phyloP scores from a whole-genome alignment of 2,797 vertebrate species.

The Halcyon chelicuti region DNA sequence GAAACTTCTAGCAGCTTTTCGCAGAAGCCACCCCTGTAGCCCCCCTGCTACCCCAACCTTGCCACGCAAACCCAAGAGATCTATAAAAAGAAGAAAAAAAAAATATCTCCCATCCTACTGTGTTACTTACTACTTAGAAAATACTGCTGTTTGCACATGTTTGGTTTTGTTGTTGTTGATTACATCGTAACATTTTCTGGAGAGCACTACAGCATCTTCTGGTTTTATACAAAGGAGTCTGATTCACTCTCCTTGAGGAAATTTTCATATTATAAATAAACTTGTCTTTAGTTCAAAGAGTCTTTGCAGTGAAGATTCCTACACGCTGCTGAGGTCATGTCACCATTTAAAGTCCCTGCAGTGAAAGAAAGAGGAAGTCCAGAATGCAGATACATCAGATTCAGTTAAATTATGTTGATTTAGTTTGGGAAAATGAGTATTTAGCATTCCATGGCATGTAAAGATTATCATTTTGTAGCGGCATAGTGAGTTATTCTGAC shows the following conservation, averaged over 20 bases:
- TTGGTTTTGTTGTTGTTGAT: background rate
- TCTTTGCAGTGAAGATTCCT: background rate
- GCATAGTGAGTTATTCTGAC: background rate
- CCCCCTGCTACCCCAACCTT: too few species aligned
- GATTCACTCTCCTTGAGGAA: background rate
- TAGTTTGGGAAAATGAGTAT: background rate
- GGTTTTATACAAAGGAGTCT: background rate
- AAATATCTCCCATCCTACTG: background rate
- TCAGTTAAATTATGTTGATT: background rate
- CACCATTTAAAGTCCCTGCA: background rate
- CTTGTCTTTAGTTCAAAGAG: background rate
- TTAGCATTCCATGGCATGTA: background rate
- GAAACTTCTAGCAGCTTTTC: background rate
- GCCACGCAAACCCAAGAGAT: background rate
- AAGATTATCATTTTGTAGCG: background rate
- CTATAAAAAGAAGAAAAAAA: background rate
- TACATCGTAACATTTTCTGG: accelerated
- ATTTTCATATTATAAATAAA: background rate
- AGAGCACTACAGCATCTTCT: background rate
- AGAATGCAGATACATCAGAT: background rate
- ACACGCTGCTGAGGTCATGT: background rate
- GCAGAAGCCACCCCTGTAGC: background rate
- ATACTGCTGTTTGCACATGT: background rate
- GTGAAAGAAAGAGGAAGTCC: background rate
- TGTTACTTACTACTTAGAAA: background rate